Conservation (phyloP, 2,888 invertebrate species). For the Salticus scenicus region DNA sequence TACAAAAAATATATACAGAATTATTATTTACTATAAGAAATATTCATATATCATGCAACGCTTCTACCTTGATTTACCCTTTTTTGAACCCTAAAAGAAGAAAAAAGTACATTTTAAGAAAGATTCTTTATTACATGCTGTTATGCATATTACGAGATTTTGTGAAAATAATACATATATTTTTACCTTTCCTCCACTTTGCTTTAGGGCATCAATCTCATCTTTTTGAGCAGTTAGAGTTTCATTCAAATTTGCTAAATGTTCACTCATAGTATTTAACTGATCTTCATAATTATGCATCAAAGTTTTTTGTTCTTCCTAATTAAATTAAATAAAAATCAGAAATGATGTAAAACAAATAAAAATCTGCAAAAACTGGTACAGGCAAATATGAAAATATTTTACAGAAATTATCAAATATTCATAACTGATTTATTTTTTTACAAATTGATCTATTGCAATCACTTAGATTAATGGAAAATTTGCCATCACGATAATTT, state of each 20-base stretch:
- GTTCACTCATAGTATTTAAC: constrained; percentile 85
- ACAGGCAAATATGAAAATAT: neutral
- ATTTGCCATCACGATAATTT: no score
- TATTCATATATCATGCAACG: neutral
- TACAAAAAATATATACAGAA: constrained; percentile 3
- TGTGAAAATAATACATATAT: no score
- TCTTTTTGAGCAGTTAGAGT: constrained; percentile 89
- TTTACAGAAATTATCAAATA: no score
- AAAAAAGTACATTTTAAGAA: neutral
- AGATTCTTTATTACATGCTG: no score
- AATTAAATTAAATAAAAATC: constrained; percentile 70
- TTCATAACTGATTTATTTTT: no score
- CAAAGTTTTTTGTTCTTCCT: constrained; percentile 83
- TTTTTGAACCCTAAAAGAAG: neutral
- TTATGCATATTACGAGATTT: no score
- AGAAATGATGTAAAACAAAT: no score
- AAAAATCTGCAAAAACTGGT: neutral
- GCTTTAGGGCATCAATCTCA: constrained; percentile 81
- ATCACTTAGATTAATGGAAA: no score
- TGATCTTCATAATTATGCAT: constrained; percentile 82
- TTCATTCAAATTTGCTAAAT: constrained; percentile 87
- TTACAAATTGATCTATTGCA: no score
- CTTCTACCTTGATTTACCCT: neutral
- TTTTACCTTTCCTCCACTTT: constrained; percentile 51
- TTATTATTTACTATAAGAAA: neutral